Base-by-base conservation (phyloP, 1,140 invertebrate species). In the Drosophila hydei region DNA sequence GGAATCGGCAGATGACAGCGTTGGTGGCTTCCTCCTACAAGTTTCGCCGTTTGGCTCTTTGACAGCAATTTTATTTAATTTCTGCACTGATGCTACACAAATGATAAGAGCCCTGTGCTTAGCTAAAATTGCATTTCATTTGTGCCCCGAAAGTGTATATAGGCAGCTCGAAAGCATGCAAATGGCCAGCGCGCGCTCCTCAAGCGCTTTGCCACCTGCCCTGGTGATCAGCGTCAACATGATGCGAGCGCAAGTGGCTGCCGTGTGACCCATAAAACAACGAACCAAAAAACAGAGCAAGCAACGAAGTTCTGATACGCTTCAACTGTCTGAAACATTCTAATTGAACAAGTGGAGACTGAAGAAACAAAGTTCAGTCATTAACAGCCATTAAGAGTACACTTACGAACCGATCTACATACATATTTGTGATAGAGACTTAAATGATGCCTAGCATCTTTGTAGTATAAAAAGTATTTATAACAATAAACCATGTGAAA, bases 61-160 rank as follows among this genome's bases (percentile, higher is more conserved):
- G 83, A 75, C 75, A 88, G 69, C 56, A 75, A 80, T 83, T 87
- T 88, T 75, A 88, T 88, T 87, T 88, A 87, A 87, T 87, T 87
- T 88, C 68, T 54, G 43, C 50, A 18, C 52, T 56, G 81, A 81
- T 87, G 75, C 68, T 71, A 74, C 58, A 59, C 72, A 63, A 72
- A 68, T 77, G 83, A 88, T 88, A 88, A 84, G 83, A 52, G 47
- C 59, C 51, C 60, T 63, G 55, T 43, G 68, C 64, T 76, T 74
- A 59, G 59, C 71, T 60, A 69, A 77, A 81, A 80, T 64, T 88
- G 77, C 78, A 84, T 87, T 85, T 85, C 77, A 85, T 80, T 85
- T 87, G 81, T 74, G 72, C 74, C 59, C 63, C 55, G 56, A 65
- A 70, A 63, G 48, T 48, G 50, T 67, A 56, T 50, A 55, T 59